Conservation (phyloP, 2,797 vertebrate genomes). For the Melanotaenia maccullochi region DNA sequence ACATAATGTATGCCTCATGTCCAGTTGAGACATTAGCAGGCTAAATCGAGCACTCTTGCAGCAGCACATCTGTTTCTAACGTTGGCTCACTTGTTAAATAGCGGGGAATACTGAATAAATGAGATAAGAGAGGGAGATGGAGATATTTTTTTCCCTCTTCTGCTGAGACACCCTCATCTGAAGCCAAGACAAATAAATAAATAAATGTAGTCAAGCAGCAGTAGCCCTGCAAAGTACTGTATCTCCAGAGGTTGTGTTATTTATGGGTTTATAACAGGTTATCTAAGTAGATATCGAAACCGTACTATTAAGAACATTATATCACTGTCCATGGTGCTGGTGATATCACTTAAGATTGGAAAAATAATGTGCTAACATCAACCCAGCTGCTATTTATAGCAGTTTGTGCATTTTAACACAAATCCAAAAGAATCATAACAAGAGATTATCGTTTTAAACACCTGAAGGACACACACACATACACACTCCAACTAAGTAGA, state of each 20-base stretch:
- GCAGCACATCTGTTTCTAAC: constrained; percentile 53
- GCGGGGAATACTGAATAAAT: constrained; percentile 49
- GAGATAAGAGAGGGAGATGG: constrained; percentile 12
- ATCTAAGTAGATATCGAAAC: constrained; percentile 1
- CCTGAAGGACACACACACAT: background rate
- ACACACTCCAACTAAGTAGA: too few species aligned
- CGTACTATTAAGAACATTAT: background rate
- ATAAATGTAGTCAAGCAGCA: constrained; percentile 20
- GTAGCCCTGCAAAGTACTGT: constrained; percentile 2
- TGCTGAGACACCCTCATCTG: constrained; percentile 1
- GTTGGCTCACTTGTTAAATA: constrained; percentile 51
- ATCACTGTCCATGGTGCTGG: constrained; percentile 49
- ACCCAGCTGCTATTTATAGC: background rate
- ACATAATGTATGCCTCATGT: constrained; percentile 60
- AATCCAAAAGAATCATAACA: background rate
- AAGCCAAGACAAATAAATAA: constrained; percentile 38
- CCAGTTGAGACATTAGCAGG: constrained; percentile 41
- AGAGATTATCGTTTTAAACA: background rate
- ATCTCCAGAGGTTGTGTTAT: constrained; percentile 1
- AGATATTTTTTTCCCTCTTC: constrained; percentile 11
- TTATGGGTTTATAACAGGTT: background rate
- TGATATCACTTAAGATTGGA: background rate
- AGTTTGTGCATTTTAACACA: background rate
- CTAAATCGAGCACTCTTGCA: constrained; percentile 44
- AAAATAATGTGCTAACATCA: background rate